Evolutionary conservation across 2,888 invertebrate species (phyloP), one percentile per base, ranked within the genome.

Genomic region (Zaprionus bogoriensis): DNA sequence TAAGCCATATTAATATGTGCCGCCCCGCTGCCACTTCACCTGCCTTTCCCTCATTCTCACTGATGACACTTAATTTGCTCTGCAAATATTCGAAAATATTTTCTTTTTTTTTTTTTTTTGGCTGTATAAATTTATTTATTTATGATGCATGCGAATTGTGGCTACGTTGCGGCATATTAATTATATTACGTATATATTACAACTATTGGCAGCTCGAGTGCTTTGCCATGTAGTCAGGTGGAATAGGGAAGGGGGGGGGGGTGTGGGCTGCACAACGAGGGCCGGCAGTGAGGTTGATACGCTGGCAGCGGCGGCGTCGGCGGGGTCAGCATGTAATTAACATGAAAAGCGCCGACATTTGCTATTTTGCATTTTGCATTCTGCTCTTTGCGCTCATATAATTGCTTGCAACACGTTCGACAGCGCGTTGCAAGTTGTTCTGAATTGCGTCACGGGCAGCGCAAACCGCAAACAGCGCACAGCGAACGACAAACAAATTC

Each of bases 341-440:
- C 81, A 84, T 84, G 67, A 82, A 84, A 87, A 68, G 68, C 67
- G 74, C 77, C 87, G 84, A 80, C 73, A 52, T 55, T 64, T 57
- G 39, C 51, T 30, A 50, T 52, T 53, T 63, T 58, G 47, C 42
- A 51, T 61, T 50, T 47, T 42, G 23, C 23, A 32, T 45, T 45
- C 41, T 41, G 42, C 38, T 4, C 54, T 46, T 38, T 41, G 19
- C 22, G 42, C 44, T 12, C 48, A 46, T 62, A 52, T 62, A 73
- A 73, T 65, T 68, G 73, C 67, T 71, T 77, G 67, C 83, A 67
- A 69, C 78, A 74, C 64, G 42, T 44, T 54, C 51, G 36, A 39
- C 9, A 50, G 44, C 17, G 30, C 28, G 10, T 32, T 10, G 25
- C 39, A 22, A 28, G 27, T 3, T 19, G 9, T 19, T 45, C 22